Base-by-base conservation (phyloP, 2,113 vertebrate species). In the Sturnus vulgaris region DNA sequence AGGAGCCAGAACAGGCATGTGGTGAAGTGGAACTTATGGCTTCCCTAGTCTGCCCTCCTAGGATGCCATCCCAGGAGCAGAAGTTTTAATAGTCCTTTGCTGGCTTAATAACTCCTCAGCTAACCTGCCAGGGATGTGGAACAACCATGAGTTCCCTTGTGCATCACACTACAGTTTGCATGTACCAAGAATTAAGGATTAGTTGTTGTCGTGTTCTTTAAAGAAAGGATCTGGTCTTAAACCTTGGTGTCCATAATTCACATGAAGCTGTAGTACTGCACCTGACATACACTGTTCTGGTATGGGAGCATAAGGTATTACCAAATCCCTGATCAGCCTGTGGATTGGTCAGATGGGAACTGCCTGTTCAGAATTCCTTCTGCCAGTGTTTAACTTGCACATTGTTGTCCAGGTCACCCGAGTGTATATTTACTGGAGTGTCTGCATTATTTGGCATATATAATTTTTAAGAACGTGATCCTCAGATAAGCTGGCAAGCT, bases 271-370 rank as follows among this genome's bases (percentile, higher is more conserved):
- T 50, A 70, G 49, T n/a, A 71, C 56, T 77, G 56, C 44, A 47
- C 17, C 21, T 75, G 56, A 37, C 7, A 31, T 35, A 44, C 7
- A 33, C 12, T 0, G 0, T 83, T 56, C 22, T 0, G 2, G 7
- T 23, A 11, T 27, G 35, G 50, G 24, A 86, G 35, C n/a, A 18
- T n/a, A 3, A 47, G 31, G 2, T 31, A 23, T 60, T 68, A 16
- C 42, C 47, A 73, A 71, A 60, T 82, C 22, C 12, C 24, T 56
- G 14, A 39, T 72, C 42, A 63, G 18, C n/a, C 44, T 30, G 7
- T 47, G 24, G 49, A 61, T 47, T 49, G 30, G 37, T 88, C 18
- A 39, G 69, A 15, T 47, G 50, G 52, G 50, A 88, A 19, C 33
- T 63, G 52, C 10, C 56, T 80, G 14, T 53, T 68, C 30, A 50